Evolutionary conservation across 2,797 vertebrate species (phyloP).

Genomic region (Bradypodion pumilum): DNA sequence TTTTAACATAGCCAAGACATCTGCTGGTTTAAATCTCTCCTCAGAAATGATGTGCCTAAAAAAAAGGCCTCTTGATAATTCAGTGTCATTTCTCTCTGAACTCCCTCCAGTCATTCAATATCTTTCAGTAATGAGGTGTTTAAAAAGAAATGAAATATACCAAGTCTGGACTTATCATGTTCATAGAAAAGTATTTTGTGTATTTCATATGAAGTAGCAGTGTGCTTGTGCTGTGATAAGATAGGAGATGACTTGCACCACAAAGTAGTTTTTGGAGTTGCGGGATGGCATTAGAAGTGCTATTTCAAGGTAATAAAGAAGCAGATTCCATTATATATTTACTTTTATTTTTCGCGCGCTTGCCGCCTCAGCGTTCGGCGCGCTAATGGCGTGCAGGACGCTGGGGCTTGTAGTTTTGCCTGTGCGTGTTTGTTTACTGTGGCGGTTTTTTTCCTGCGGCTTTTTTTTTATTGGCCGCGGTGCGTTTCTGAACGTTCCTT

Average conservation of each 20-base stretch:
- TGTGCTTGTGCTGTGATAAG: slow-evolving; percentile 19
- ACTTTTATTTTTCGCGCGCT: no score
- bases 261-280: slow-evolving; percentile 1
- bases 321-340: no score
- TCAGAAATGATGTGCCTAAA: slow-evolving; percentile 8
- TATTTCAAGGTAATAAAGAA: slow-evolving; percentile 8
- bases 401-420: no score
- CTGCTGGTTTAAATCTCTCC: slow-evolving; percentile 23
- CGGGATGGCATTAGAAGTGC: not conserved
- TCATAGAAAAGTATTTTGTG: slow-evolving; percentile 18
- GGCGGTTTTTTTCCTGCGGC: no score
- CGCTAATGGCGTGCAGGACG: no score
- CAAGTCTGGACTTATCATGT: slow-evolving; percentile 20
- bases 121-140: slow-evolving; percentile 9
- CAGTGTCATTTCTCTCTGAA: slow-evolving; percentile 34
- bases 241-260: not conserved
- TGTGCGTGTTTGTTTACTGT: no score
- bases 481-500: no score
- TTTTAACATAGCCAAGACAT: slow-evolving; percentile 18
- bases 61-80: slow-evolving; percentile 2
- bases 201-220: slow-evolving; percentile 13
- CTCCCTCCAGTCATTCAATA: slow-evolving; percentile 24
- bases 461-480: no score
- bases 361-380: no score
- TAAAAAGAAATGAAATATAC: slow-evolving; percentile 29